Evolutionary conservation across 2,888 invertebrate species (phyloP).

Genomic region (Cryptocephalus moraei): DNA sequence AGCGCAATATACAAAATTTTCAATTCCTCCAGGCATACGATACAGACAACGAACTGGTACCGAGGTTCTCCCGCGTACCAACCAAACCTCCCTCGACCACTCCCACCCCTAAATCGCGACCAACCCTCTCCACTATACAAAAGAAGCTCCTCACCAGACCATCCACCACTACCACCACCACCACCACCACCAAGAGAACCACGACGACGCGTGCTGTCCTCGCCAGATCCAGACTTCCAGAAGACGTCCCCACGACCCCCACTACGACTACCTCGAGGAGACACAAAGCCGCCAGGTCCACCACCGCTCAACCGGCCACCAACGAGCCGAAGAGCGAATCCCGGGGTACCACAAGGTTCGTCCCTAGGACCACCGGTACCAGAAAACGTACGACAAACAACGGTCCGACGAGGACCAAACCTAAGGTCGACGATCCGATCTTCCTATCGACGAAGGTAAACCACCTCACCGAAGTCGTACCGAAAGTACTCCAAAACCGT

Average conservation of each 20-base stretch:
- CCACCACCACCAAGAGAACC: not conserved
- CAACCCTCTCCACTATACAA: too few species aligned
- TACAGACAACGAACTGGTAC: constrained; percentile 23
- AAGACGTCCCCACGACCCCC: too few species aligned
- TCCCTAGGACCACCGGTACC: not conserved
- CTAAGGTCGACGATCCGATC: constrained; percentile 2
- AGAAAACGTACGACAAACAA: too few species aligned
- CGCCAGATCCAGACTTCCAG: too few species aligned
- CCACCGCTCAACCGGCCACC: too few species aligned
- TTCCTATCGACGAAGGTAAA: constrained; percentile 8
- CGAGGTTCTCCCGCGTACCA: constrained; percentile 12
- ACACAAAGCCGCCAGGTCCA: too few species aligned
- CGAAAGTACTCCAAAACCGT: not conserved
- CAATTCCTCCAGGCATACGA: constrained; percentile 16
- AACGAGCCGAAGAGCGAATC: not conserved
- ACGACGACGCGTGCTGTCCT: not conserved
- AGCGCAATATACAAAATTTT: too few species aligned
- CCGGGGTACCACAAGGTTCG: constrained; percentile 2
- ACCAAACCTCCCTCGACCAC: constrained; percentile 12
- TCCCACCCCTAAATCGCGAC: constrained; percentile 3
- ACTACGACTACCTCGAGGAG: too few species aligned
- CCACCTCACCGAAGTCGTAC: not conserved
- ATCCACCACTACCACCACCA: too few species aligned
- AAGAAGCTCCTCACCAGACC: too few species aligned
- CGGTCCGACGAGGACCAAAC: not conserved